phyloP scores from a whole-genome alignment of 1,140 invertebrate species.

The Artemia franciscana region DNA sequence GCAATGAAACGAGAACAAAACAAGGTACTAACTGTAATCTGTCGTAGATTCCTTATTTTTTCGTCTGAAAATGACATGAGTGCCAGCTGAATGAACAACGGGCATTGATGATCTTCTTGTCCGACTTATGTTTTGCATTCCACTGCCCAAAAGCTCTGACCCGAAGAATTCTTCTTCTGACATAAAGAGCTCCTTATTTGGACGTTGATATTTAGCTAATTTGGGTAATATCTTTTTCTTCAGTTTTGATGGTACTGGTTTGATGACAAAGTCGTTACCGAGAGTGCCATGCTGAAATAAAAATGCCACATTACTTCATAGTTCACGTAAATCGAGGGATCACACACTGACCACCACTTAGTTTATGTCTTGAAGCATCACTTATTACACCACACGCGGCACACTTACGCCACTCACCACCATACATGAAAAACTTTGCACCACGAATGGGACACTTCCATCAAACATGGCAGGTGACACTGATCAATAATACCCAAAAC shows the following conservation, averaged over 20 bases:
- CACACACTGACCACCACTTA: no score
- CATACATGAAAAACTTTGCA: no score
- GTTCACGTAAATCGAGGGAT: no score
- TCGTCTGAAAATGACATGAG: slow-evolving; percentile 38
- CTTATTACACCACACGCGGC: no score
- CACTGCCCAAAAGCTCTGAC: slow-evolving; percentile 12
- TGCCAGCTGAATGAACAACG: slow-evolving; percentile 14
- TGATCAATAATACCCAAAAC: no score
- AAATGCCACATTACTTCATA: neutral
- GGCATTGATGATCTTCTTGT: slow-evolving; percentile 25
- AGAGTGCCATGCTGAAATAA: slow-evolving; percentile 60
- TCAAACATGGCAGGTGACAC: no score
- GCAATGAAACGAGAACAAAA: no score
- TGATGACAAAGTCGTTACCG: slow-evolving; percentile 59
- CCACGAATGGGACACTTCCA: no score
- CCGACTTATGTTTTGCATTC: neutral
- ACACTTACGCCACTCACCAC: no score
- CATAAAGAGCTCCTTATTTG: slow-evolving; percentile 49
- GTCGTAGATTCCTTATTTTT: slow-evolving; percentile 29
- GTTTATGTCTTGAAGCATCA: no score
- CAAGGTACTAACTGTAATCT: slow-evolving; percentile 37
- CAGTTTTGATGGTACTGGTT: slow-evolving; percentile 46
- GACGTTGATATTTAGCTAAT: slow-evolving; percentile 19
- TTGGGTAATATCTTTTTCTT: slow-evolving; percentile 16
- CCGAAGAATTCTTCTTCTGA: slow-evolving; percentile 29